Evolutionary conservation across 2,888 invertebrate genomes (phyloP).

Genomic region (Terebella lapidaria): DNA sequence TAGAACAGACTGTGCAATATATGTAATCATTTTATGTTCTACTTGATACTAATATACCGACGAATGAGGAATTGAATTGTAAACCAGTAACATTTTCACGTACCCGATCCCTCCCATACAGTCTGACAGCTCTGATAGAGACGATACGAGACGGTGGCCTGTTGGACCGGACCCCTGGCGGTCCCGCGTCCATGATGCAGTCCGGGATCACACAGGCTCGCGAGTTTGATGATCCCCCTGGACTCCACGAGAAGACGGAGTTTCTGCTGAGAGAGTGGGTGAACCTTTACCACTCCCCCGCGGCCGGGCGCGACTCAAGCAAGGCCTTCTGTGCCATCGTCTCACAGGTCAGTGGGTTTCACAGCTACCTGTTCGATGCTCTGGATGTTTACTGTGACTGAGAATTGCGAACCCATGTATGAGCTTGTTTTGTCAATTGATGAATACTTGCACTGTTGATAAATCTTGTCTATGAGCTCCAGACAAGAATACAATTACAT

Average conservation of each 20-base stretch:
- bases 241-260: conserved; percentile 91
- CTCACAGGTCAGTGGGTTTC: conserved; percentile 60
- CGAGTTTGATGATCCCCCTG: conserved; percentile 89
- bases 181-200: conserved; percentile 70
- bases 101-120: no score
- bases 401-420: no score
- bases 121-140: conserved; percentile 73
- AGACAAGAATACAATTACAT: no score
- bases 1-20: no score
- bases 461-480: no score
- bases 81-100: no score
- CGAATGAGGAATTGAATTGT: no score
- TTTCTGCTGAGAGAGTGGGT: conserved; percentile 93
- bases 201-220: conserved; percentile 82
- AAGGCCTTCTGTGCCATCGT: conserved; percentile 92
- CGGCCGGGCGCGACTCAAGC: conserved; percentile 58
- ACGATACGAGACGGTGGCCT: conserved; percentile 72
- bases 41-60: no score
- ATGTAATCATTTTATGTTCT: no score
- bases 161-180: conserved; percentile 69
- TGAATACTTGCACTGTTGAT: not conserved
- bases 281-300: conserved; percentile 68
- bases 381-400: not conserved
- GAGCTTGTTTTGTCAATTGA: not conserved
- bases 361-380: not conserved